phyloP scores from a whole-genome alignment of 2,888 invertebrate species.

The Terebella lapidaria region DNA sequence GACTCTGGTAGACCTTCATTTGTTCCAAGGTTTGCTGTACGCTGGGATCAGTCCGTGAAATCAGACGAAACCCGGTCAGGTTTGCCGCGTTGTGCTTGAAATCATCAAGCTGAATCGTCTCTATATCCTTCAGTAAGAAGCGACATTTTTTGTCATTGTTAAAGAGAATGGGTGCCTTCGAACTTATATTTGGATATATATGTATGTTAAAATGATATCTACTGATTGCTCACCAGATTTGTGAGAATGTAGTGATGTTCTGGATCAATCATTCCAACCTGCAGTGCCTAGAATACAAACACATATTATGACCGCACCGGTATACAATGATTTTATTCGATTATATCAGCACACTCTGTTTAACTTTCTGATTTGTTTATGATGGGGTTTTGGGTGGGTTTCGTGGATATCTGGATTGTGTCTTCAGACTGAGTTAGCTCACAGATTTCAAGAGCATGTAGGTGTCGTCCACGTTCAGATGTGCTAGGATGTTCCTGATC shows the following conservation, averaged over 20 bases:
- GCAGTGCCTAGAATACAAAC: conserved; percentile 20
- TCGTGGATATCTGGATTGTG: background rate
- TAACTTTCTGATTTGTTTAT: background rate
- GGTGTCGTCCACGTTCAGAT: conserved; percentile 72
- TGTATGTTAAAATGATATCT: background rate
- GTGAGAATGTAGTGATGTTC: conserved; percentile 26
- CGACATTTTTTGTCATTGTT: too few species aligned
- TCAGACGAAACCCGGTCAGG: conserved; percentile 83
- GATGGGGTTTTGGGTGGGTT: background rate
- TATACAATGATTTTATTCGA: too few species aligned
- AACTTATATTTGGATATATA: too few species aligned
- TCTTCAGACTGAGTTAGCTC: too few species aligned
- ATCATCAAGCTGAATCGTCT: conserved; percentile 53
- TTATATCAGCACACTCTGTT: too few species aligned
- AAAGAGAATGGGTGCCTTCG: too few species aligned
- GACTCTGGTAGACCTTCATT: conserved; percentile 18
- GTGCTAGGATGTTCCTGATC: conserved; percentile 81
- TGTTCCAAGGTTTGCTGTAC: conserved; percentile 29
- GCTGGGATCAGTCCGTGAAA: conserved; percentile 33
- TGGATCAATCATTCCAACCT: conserved; percentile 27
- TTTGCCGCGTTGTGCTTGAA: conserved; percentile 92
- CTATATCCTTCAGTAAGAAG: conserved; percentile 46
- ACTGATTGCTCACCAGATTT: conserved; percentile 49
- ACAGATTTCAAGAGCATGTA: conserved; percentile 81
- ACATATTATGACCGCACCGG: too few species aligned